Evolutionary conservation across 2,113 vertebrate species (phyloP).

Genomic region (Zonotrichia leucophrys): DNA sequence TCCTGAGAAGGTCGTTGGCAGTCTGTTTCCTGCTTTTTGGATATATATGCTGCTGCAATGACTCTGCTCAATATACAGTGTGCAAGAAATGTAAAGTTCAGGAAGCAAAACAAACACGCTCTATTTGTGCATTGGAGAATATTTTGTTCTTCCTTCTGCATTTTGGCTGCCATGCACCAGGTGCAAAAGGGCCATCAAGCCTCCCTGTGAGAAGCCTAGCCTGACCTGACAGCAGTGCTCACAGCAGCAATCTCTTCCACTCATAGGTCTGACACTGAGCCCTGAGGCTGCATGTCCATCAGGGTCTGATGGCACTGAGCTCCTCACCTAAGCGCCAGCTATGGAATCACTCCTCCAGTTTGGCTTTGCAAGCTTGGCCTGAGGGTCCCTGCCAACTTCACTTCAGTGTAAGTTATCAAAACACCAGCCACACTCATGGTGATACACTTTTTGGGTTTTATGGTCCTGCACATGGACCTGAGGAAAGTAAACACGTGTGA

Average conservation of each 20-base stretch:
- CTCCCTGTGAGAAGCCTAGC: neutral
- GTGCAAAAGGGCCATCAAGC: neutral
- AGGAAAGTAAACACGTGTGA: neutral
- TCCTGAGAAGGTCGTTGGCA: constrained; percentile 16
- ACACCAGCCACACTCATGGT: rapidly evolving
- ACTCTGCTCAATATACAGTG: neutral
- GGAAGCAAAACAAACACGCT: neutral
- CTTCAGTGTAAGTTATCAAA: neutral
- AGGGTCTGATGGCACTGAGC: neutral
- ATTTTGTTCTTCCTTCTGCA: neutral
- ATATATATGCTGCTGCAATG: neutral
- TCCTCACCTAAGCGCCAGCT: rapidly evolving
- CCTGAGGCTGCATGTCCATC: rapidly evolving
- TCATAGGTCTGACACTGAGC: neutral
- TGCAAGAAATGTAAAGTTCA: neutral
- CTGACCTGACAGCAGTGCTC: neutral
- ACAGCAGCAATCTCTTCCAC: neutral
- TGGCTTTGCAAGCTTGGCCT: neutral
- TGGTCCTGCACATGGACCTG: neutral
- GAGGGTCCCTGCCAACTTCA: rapidly evolving
- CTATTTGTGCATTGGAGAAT: neutral
- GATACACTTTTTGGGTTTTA: neutral
- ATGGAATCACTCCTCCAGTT: neutral
- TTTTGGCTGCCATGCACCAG: neutral
- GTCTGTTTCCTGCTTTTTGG: constrained; percentile 7